Conservation (phyloP, 2,113 vertebrate species). For the Plotosus lineatus region DNA sequence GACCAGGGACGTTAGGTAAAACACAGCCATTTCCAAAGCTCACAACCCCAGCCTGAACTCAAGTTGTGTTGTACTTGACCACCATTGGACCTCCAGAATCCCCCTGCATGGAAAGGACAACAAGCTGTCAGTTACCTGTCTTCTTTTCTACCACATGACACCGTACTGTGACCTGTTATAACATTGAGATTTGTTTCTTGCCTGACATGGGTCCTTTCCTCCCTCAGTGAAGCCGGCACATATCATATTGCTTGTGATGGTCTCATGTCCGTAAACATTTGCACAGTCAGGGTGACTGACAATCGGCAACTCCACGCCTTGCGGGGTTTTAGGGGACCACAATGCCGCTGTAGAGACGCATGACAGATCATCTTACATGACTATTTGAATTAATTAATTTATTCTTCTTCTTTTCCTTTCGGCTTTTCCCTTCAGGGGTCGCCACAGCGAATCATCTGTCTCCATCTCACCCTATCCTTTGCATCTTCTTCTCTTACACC, state of each 20-base stretch:
- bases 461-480: too few relatives aligned
- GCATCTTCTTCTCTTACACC: too few relatives aligned
- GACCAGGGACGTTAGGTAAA: conserved; percentile 76
- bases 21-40: conserved; percentile 80
- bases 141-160: not conserved
- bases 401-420: too few relatives aligned
- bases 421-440: too few relatives aligned
- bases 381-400: too few relatives aligned
- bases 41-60: conserved; percentile 79
- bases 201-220: conserved; percentile 66
- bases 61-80: conserved; percentile 64
- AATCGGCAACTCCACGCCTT: conserved; percentile 63
- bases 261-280: conserved; percentile 41
- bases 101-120: conserved; percentile 65
- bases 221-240: conserved; percentile 57
- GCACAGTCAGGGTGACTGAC: conserved; percentile 47
- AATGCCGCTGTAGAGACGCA: conserved; percentile 33
- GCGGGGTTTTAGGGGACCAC: conserved; percentile 52
- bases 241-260: conserved; percentile 53
- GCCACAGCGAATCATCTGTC: too few relatives aligned
- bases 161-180: not conserved
- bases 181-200: not conserved
- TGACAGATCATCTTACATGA: not conserved
- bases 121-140: not conserved
- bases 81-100: conserved; percentile 83